Evolutionary conservation across 2,113 vertebrate species (phyloP), one percentile per base, ranked within the genome.

Genomic region (Scatophagus argus): DNA sequence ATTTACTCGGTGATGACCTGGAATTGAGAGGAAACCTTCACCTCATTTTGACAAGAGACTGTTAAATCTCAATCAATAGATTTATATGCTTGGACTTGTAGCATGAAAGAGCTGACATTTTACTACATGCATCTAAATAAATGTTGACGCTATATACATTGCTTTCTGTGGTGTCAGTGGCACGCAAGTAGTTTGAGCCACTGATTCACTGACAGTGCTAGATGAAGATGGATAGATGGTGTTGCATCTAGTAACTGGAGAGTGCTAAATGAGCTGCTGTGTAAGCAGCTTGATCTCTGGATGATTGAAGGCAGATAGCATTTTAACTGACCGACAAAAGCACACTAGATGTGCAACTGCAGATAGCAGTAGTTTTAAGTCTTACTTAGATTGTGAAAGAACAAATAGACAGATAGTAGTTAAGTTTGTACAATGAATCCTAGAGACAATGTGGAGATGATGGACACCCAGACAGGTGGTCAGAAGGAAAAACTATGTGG

Each of bases 341-440:
- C 74, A 21, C 31, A 47, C n/a, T n/a, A 73, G 81, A 94, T 94
- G 93, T 88, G 54, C 86, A 54, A 31, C 83, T 62, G 81, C 74
- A 93, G 92, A 93, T 94, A 93, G 88, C 92, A 89, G 66, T 63
- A 74, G 81, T 74, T 81, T 84, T 13, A 56, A 17, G 44, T 84
- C 79, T 67, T 79, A 55, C 62, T 79, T 38, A 82, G 68, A 65
- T 74, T 83, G 79, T 29, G 39, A 77, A 59, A 79, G 46, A 64
- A 59, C 59, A 72, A 74, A 31, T 67, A n/a, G 66, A 81, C 51
- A 61, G 47, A 44, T n/a, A n/a, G 43, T 59, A 74, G 56, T 60
- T 79, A 19, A 32, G 51, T 64, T 74, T 4, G 39, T 63, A 85
- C 79, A 51, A 96, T 96, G 96, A 96, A 96, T 92, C 83, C 72